phyloP scores from a whole-genome alignment of 2,113 vertebrate species.

The Pyxicephalus adspersus region DNA sequence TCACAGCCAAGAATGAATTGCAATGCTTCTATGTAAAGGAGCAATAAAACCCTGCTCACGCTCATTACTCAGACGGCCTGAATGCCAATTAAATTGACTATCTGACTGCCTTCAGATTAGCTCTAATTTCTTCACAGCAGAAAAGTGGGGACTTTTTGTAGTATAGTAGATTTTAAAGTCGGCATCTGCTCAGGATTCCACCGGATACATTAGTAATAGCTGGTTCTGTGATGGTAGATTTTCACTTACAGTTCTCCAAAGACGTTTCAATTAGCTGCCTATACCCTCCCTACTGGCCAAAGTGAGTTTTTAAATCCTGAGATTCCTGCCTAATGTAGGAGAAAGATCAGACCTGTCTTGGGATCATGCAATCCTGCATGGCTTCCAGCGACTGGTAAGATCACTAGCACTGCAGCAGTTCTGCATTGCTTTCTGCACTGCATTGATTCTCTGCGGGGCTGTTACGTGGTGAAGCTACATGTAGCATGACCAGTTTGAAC shows the following conservation, averaged over 20 bases:
- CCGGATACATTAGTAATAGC: not conserved
- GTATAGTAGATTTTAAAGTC: constrained; percentile 13
- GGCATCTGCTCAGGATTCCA: not conserved
- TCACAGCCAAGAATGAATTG: constrained; percentile 33
- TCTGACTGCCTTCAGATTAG: constrained; percentile 38
- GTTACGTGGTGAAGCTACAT: no score
- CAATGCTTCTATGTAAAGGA: constrained; percentile 36
- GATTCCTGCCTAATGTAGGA: no score
- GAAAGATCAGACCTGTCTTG: no score
- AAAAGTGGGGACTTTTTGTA: not conserved
- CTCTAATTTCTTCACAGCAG: constrained; percentile 36
- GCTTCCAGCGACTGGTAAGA: no score
- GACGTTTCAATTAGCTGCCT: not conserved
- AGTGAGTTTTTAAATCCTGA: no score
- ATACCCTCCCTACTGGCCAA: no score
- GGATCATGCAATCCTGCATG: no score
- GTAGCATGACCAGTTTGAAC: no score
- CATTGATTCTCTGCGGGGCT: no score
- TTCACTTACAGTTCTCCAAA: not conserved
- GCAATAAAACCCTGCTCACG: constrained; percentile 28
- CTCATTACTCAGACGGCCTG: constrained; percentile 29
- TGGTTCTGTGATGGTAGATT: not conserved
- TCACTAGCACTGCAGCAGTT: no score
- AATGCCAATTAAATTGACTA: constrained; percentile 31
- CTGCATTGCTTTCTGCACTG: no score